Conservation (phyloP, 2,797 vertebrate genomes). For the Rhinoraja longicauda region DNA sequence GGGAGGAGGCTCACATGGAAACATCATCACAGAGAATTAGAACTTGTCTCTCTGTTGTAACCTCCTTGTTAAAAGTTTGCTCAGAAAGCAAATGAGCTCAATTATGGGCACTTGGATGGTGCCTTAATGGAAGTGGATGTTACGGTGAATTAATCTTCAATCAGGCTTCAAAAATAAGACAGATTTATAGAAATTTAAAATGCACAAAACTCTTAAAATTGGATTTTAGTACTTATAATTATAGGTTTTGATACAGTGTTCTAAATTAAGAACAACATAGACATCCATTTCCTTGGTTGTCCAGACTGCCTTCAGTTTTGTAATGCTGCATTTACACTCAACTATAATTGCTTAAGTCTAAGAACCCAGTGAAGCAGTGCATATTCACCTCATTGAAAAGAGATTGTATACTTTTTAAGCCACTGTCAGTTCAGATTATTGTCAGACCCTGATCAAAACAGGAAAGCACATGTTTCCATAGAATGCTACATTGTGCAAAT, state of each 20-base stretch:
- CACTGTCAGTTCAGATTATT: neutral
- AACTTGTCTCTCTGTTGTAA: neutral
- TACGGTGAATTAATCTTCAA: neutral
- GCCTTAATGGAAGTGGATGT: too few species aligned
- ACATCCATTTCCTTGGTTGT: neutral
- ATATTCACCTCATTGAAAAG: neutral
- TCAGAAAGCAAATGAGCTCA: neutral
- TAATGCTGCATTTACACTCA: neutral
- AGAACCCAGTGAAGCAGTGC: too few species aligned
- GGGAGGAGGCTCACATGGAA: neutral
- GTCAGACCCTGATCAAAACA: neutral
- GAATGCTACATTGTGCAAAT: neutral
- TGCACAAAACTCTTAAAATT: neutral
- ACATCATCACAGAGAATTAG: too few species aligned
- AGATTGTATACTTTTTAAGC: neutral
- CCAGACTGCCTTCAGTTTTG: neutral
- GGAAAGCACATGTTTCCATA: neutral
- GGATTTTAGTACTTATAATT: too few species aligned
- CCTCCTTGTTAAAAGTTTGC: neutral
- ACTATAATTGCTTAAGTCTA: neutral
- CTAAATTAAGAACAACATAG: neutral
- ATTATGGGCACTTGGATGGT: neutral
- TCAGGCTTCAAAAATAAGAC: neutral
- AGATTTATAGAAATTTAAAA: neutral
- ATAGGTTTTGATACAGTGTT: neutral